A percentile compares a stretch with the other conserved stretches of the same genome.
phyloP scores from a whole-genome alignment of 1,140 invertebrate genomes.

The Pissodes strobi region DNA sequence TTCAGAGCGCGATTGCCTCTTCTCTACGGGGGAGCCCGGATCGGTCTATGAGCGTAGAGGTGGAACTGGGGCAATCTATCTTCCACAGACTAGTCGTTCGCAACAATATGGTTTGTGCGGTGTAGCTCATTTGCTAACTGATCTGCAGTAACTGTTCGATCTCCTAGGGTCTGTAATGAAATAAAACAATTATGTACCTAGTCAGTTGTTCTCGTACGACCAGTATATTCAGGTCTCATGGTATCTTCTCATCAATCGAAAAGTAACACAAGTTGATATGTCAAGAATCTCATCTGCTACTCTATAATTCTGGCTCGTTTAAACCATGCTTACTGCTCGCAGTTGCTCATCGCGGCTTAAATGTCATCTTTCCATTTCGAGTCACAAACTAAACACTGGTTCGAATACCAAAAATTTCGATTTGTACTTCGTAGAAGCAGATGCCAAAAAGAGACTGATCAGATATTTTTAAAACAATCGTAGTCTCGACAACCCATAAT shows the following conservation, averaged over 20 bases:
- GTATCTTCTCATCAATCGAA: constrained; percentile 1
- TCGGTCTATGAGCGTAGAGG: no score
- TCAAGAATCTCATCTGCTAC: neutral
- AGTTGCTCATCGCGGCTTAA: neutral
- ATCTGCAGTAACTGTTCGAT: neutral
- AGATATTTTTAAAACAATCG: no score
- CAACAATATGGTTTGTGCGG: neutral
- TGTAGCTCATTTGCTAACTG: no score
- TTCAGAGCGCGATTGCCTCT: no score
- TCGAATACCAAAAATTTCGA: no score
- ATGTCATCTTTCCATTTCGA: constrained; percentile 1
- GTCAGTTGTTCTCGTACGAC: neutral
- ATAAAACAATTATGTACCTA: no score
- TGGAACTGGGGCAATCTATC: neutral
- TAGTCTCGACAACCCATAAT: no score
- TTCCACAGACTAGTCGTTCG: neutral
- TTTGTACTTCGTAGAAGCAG: no score
- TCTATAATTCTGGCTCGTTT: neutral
- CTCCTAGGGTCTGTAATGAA: neutral
- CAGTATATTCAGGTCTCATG: neutral
- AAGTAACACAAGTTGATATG: neutral
- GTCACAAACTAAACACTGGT: no score
- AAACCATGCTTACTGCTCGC: constrained; percentile 3
- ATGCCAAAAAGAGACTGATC: no score
- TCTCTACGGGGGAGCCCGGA: no score